Base-by-base conservation (phyloP, 2,113 vertebrate species). In the Isichthys henryi region DNA sequence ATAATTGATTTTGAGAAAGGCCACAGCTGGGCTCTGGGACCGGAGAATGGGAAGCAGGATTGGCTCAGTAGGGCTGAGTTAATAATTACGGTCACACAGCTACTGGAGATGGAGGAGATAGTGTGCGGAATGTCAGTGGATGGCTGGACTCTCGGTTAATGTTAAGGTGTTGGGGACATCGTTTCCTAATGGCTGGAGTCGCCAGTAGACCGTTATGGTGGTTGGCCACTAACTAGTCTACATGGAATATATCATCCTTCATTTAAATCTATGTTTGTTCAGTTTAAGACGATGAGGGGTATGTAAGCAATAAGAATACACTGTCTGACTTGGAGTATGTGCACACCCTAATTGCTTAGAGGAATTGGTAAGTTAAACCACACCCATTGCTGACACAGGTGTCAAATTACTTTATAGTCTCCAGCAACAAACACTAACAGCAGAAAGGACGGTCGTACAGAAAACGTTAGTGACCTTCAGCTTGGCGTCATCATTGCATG, bases 1-100 rank as follows among this genome's bases (percentile, higher is more conserved):
- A 87, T 87, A 87, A 87, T 87, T 53, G 85, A 87, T 87, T 53
- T 87, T 87, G 49, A 27, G 50, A 52, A 87, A 87, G 85, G 50
- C 45, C 85, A 56, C 85, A 52, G 50, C 85, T 87, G 85, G 85
- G 50, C 23, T 53, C 50, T 27, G 48, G 31, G 85, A 39, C 50
- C 27, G 50, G 50, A 53, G 49, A 87, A 53, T 35, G 13, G 48
- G 85, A 52, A 23, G 84, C 2, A 50, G 49, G 53, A 86, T 86
- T 19, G 48, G 85, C 85, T 87, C 49, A 19, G 85, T 5, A 53
- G 49, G 50, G n/a, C 48, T 87, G 49, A 87, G 49, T 35, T 87
- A 53, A 53, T 87, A 87, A 87, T 87, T 87, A 53, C 1, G 49
- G 50, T 53, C n/a, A n/a, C 27, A 56, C 27, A 8, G 50, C 50